phyloP scores from a whole-genome alignment of 2,888 invertebrate genomes.

The Corbicula japonica region DNA sequence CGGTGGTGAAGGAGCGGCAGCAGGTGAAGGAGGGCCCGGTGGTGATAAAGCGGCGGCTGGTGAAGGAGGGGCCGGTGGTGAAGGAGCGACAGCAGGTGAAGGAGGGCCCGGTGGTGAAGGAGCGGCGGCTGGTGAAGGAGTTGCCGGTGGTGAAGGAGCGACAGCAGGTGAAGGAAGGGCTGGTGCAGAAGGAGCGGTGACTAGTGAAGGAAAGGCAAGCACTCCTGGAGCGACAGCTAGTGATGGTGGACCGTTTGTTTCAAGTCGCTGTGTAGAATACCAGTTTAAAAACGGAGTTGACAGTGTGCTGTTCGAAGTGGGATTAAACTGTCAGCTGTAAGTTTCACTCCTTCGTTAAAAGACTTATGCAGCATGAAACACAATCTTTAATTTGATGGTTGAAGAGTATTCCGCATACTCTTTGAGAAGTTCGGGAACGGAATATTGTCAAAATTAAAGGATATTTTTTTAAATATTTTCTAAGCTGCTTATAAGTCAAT shows the following conservation, averaged over 20 bases:
- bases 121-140: not conserved
- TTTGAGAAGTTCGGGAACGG: no score
- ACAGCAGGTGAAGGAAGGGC: not conserved
- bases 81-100: not conserved
- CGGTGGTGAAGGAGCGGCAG: not conserved
- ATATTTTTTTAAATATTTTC: no score
- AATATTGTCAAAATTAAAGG: no score
- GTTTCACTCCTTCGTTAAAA: not conserved
- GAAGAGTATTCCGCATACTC: no score
- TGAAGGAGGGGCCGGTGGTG: not conserved
- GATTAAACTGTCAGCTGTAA: constrained; percentile 27
- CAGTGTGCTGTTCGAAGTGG: constrained; percentile 16
- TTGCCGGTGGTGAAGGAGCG: not conserved
- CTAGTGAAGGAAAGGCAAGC: no score
- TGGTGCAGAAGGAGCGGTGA: no score
- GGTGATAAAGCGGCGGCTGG: not conserved
- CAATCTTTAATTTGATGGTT: no score
- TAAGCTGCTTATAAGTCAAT: no score
- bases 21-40: not conserved
- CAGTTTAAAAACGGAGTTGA: constrained; percentile 5
- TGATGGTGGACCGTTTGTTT: no score
- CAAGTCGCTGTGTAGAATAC: constrained; percentile 10
- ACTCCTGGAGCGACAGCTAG: no score
- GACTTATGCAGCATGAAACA: no score
- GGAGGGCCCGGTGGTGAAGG: not conserved